Evolutionary conservation across 1,140 invertebrate species (phyloP), one percentile per base, ranked within the genome.

Genomic region (Cylas formicarius): DNA sequence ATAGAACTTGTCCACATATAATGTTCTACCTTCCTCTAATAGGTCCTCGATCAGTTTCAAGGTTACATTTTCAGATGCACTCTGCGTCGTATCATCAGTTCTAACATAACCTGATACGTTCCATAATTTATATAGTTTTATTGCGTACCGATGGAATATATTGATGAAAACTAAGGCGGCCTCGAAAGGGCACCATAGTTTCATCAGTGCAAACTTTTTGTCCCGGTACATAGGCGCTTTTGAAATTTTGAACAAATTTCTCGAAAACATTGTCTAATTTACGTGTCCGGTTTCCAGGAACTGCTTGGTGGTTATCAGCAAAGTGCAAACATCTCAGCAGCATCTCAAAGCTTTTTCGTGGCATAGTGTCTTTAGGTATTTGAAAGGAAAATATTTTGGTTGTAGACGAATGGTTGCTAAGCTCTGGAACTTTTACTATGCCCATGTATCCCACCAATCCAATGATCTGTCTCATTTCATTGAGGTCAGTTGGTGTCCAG

Each of bases 1-100:
- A 36, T 67, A 71, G 56, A 54, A 69, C 43, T 55, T 63, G 41
- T 53, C 53, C 6, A 52, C 56, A 55, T 45, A 59, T n/a, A 44
- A 11, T 29, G 22, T 48, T 43, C 39, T 34, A 8, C 44, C 45
- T 16, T 23, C 24, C 11, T 44, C 47, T 32, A 53, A 33, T 19
- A 44, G 21, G 40, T 33, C 38, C 17, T 52, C 44, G 13, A 20
- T 20, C 4, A 52, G 20, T 4, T 13, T 19, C 34, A 52, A 21
- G 9, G 41, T 37, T 3, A 41, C 37, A 10, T 48, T 39, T 21
- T 32, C 24, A 38, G 39, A 8, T n/a, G n/a, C n/a, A n/a, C n/a
- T n/a, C n/a, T n/a, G n/a, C n/a, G n/a, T n/a, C n/a, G n/a, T n/a
- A 50, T 41, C 27, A 2, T 23, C 16, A 4, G 3, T 39, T 9